Conservation (phyloP, 2,888 invertebrate genomes). For the Gastrophysa polygoni region DNA sequence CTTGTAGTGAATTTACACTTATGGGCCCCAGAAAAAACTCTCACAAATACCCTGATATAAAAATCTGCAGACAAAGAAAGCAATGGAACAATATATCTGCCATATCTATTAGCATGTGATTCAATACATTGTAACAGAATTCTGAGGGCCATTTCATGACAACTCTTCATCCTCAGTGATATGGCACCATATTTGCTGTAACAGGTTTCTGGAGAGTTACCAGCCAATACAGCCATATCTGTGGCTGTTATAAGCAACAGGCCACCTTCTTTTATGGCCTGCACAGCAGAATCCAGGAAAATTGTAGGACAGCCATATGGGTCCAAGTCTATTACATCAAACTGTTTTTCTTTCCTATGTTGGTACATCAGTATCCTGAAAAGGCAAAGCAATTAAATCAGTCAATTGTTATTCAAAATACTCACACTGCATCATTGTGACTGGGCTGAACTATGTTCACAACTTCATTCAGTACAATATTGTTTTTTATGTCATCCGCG, state of each 20-base stretch:
- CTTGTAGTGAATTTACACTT: constrained; percentile 86
- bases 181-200: constrained; percentile 90
- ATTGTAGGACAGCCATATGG: constrained; percentile 95
- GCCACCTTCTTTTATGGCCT: constrained; percentile 81
- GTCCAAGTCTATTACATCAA: constrained; percentile 93
- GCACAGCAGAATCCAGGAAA: constrained; percentile 90
- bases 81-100: constrained; percentile 89
- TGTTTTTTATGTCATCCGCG: constrained; percentile 83
- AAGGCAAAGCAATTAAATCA: constrained; percentile 4
- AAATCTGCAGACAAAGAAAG: constrained; percentile 94
- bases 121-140: constrained; percentile 91
- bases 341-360: constrained; percentile 72
- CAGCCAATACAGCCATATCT: constrained; percentile 95
- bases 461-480: constrained; percentile 78
- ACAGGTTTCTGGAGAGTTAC: constrained; percentile 94
- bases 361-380: constrained; percentile 85
- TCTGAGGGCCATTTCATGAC: constrained; percentile 97
- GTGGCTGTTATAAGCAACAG: constrained; percentile 94
- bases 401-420: constrained; percentile 21
- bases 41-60: constrained; percentile 93
- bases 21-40: constrained; percentile 77
- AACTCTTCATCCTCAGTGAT: constrained; percentile 82
- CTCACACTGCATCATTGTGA: constrained; percentile 88
- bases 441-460: constrained; percentile 74
- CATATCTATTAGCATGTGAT: constrained; percentile 90